phyloP scores from a whole-genome alignment of 2,113 vertebrate genomes.

The Cephalopholis sonnerati region DNA sequence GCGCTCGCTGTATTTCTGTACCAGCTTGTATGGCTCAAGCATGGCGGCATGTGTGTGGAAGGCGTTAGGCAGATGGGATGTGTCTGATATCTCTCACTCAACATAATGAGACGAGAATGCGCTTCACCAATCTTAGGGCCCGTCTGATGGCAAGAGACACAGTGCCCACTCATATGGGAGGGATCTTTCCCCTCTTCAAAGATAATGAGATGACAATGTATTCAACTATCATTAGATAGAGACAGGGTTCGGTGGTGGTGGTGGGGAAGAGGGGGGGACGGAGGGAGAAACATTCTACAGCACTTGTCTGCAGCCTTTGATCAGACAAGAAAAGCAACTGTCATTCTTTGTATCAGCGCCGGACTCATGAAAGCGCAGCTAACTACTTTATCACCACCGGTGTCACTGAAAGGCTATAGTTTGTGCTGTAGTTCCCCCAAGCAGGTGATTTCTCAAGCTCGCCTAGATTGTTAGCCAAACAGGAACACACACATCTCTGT shows the following conservation, averaged over 20 bases:
- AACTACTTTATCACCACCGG: slow-evolving; percentile 65
- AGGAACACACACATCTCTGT: slow-evolving; percentile 23
- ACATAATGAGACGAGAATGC: slow-evolving; percentile 78
- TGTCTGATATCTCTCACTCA: slow-evolving; percentile 82
- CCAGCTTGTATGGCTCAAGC: slow-evolving; percentile 62
- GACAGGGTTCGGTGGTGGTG: slow-evolving; percentile 41
- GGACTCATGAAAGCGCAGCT: slow-evolving; percentile 65
- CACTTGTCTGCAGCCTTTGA: slow-evolving; percentile 81
- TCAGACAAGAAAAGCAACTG: slow-evolving; percentile 78
- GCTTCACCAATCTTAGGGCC: slow-evolving; percentile 76
- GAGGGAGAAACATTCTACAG: slow-evolving; percentile 65
- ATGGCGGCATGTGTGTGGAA: slow-evolving; percentile 70
- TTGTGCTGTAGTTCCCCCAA: slow-evolving; percentile 16
- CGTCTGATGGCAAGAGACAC: slow-evolving; percentile 79
- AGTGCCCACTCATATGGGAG: slow-evolving; percentile 76
- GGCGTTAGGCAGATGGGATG: slow-evolving; percentile 81
- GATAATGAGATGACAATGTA: slow-evolving; percentile 85
- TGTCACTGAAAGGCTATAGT: slow-evolving; percentile 40
- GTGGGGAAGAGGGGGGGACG: slow-evolving; percentile 22
- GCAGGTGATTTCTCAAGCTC: slow-evolving; percentile 45
- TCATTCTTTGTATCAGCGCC: slow-evolving; percentile 69
- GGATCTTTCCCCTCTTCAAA: slow-evolving; percentile 81
- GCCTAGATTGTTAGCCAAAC: slow-evolving; percentile 20
- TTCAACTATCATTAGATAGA: slow-evolving; percentile 83
- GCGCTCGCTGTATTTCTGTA: slow-evolving; percentile 4